Base-by-base conservation (phyloP, 2,888 invertebrate genomes). In the Itoplectis maculator region DNA sequence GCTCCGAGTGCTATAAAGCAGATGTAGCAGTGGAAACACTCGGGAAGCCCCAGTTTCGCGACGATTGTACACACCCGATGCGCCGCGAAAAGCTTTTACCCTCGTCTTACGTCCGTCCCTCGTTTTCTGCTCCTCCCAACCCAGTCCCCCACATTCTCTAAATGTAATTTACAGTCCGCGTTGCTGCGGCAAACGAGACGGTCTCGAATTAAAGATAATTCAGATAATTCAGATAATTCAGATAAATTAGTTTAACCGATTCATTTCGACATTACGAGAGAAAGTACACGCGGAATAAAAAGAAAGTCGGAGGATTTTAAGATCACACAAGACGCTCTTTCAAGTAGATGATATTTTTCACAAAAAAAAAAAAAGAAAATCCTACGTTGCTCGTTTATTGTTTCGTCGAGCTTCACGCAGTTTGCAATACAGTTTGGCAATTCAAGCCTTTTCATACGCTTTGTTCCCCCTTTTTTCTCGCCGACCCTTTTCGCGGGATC, bases 131-230 rank as follows among this genome's bases (percentile, higher is more conserved):
- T 61, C 47, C n/a, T 69, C 37, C 59, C n/a, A 35, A 37, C 15
- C 59, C 45, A 61, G 29, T 37, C 45, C 61, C 20, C 20, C 42
- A 47, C 15, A 65, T 63, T 70, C 45, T 49, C 59, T 20, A 77
- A 79, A 69, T 76, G 79, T 73, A 81, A 84, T 84, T 81, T 63
- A 84, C 73, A 79, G 76, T 69, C 69, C 54, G 68, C 51, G 23
- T n/a, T 9, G n/a, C 0, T 4, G 5, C n/a, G n/a, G 2, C 23
- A 13, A n/a, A n/a, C 29, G 29, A 29, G 29, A 29, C 56, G 29
- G 4, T 56, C 13, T 56, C 23, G 1, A 47, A 47, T 56, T 35
- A 35, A 13, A 29, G 15, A 15, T 5, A 15, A 18, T n/a, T 3
- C 15, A 47, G 15, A 47, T 47, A 15, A 47, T n/a, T n/a, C 29